Conservation (phyloP, 2,797 vertebrate species). For the Brachymystax lenok region DNA sequence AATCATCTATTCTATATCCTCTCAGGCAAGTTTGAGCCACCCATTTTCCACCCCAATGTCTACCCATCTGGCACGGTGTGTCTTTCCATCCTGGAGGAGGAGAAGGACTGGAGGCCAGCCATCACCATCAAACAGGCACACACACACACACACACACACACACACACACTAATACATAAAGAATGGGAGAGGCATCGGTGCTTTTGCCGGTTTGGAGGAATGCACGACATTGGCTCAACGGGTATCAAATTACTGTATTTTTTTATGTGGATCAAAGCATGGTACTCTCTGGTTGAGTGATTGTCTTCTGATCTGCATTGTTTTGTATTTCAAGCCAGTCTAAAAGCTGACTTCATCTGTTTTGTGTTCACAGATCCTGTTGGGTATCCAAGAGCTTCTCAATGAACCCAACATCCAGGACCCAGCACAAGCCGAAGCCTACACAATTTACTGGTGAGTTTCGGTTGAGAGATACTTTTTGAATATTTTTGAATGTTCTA, state of each 20-base stretch:
- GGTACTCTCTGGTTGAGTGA: neutral
- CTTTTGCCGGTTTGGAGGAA: neutral
- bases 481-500: neutral
- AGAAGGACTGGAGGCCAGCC: slow-evolving; percentile 83
- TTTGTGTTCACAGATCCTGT: slow-evolving; percentile 68
- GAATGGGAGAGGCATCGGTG: neutral
- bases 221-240: too few species aligned
- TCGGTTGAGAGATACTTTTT: neutral
- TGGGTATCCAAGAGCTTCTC: slow-evolving; percentile 82
- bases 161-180: neutral
- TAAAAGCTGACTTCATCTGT: neutral
- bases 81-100: slow-evolving; percentile 82
- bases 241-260: too few species aligned
- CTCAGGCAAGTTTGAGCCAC: slow-evolving; percentile 79
- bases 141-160: neutral
- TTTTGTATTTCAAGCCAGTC: neutral
- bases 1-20: slow-evolving; percentile 16
- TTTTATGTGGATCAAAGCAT: neutral
- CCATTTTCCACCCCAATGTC: slow-evolving; percentile 80
- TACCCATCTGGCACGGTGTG: slow-evolving; percentile 77
- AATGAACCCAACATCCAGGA: slow-evolving; percentile 84
- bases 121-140: slow-evolving; percentile 82
- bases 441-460: slow-evolving; percentile 81
- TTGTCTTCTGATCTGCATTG: neutral
- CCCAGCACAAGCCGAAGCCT: slow-evolving; percentile 81